Conservation (phyloP, 2,888 invertebrate genomes). For the Aphelenchoides bicaudatus region DNA sequence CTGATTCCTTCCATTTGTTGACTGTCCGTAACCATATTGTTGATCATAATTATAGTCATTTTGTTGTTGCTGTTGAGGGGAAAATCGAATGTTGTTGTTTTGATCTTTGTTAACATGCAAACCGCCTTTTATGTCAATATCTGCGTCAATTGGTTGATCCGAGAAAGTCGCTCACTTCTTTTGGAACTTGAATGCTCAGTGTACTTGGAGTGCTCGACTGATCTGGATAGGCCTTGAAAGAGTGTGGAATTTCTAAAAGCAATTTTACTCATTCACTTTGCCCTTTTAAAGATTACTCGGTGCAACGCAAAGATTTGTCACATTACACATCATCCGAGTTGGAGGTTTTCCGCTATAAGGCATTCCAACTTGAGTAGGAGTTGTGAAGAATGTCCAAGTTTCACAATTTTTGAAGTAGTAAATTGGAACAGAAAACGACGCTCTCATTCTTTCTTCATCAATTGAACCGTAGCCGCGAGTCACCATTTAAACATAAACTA, state of each 20-base stretch:
- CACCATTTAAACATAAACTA: too few relatives aligned
- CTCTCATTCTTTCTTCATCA: neutral
- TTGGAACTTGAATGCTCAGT: neutral
- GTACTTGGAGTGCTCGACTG: conserved; percentile 1
- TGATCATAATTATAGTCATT: neutral
- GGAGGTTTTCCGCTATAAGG: conserved; percentile 7
- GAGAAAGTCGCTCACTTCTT: neutral
- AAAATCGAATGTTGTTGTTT: neutral
- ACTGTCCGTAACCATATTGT: neutral
- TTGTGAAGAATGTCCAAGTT: conserved; percentile 14
- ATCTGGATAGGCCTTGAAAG: neutral
- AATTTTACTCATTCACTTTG: neutral
- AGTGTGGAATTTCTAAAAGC: neutral
- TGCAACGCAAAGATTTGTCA: neutral
- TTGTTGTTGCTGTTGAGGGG: neutral
- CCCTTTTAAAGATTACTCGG: conserved; percentile 8
- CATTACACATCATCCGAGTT: conserved; percentile 1
- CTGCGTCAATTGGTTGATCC: conserved; percentile 10
- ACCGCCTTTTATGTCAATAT: conserved; percentile 12
- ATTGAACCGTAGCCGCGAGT: conserved; percentile 14
- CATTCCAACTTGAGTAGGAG: conserved; percentile 17
- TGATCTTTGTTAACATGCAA: neutral
- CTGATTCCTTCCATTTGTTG: neutral
- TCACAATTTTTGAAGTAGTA: conserved; percentile 14
- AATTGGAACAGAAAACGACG: conserved; percentile 8